A percentile compares a stretch with the other conserved stretches of the same genome.
phyloP scores from a whole-genome alignment of 2,888 invertebrate genomes.

The Pammene fasciana region DNA sequence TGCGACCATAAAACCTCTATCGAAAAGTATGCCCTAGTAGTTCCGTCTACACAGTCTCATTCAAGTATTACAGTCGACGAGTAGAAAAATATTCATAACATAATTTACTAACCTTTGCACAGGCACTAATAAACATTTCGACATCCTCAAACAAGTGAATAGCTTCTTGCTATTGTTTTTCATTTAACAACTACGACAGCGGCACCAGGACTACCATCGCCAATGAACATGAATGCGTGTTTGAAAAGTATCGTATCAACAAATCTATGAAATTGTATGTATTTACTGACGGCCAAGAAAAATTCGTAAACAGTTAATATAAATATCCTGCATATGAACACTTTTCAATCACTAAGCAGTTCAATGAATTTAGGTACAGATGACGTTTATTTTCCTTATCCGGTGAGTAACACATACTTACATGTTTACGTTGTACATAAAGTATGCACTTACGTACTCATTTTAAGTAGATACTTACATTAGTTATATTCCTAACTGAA shows the following conservation, averaged over 20 bases:
- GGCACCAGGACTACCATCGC: background rate
- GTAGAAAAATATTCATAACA: background rate
- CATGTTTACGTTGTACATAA: background rate
- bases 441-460: too few relatives aligned
- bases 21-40: too few relatives aligned
- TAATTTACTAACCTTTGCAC: constrained; percentile 52
- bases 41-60: too few relatives aligned
- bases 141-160: constrained; percentile 47
- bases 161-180: constrained; percentile 18
- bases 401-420: background rate
- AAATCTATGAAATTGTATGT: constrained; percentile 1
- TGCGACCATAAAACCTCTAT: too few relatives aligned
- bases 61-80: too few relatives aligned
- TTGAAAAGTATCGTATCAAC: constrained; percentile 8
- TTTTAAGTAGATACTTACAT: too few relatives aligned
- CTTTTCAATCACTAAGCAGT: background rate
- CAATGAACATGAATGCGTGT: constrained; percentile 8
- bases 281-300: background rate
- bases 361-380: background rate
- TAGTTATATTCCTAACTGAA: background rate
- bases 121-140: constrained; percentile 52
- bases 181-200: constrained; percentile 13
- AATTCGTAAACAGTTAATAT: constrained; percentile 29
- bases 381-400: background rate
- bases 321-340: constrained; percentile 12